These are phyloP conservation scores for Choloepus didactylus DNA, from an alignment of 2,797 vertebrate genomes.

Conservation along the genomic window DNA sequence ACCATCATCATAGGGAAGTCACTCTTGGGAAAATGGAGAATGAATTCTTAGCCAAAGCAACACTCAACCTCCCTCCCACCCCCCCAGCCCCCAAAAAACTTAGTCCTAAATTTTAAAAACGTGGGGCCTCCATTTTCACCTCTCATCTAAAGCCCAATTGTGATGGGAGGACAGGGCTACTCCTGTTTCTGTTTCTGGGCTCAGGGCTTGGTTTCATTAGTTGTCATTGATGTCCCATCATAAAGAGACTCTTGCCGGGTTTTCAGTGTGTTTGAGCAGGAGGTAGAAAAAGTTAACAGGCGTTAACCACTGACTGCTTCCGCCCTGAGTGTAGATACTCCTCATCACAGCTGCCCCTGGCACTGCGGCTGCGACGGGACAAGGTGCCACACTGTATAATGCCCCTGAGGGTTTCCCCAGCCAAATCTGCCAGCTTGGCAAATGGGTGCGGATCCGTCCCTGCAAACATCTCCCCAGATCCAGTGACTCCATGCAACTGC, in stretches of 20 bases:
- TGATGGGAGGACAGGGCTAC: neutral
- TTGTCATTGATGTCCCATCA: neutral
- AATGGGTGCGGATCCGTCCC: neutral
- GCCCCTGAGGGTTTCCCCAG: neutral
- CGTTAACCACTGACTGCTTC: neutral
- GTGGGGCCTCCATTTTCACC: neutral
- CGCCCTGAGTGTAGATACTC: accelerated
- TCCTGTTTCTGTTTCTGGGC: neutral
- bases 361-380: neutral
- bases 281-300: neutral
- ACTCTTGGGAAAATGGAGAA: neutral
- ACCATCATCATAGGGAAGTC: neutral
- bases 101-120: neutral
- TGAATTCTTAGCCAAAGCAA: neutral
- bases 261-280: neutral
- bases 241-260: neutral
- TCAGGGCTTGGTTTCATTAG: neutral
- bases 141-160: neutral
- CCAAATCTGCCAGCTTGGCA: neutral
- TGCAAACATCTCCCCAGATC: neutral
- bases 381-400: neutral
- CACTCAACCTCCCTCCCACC: neutral
- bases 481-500: neutral
- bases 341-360: neutral
- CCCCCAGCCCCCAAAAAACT: neutral